phyloP scores from a whole-genome alignment of 2,797 vertebrate genomes.

The Gymnothorax reevesii region DNA sequence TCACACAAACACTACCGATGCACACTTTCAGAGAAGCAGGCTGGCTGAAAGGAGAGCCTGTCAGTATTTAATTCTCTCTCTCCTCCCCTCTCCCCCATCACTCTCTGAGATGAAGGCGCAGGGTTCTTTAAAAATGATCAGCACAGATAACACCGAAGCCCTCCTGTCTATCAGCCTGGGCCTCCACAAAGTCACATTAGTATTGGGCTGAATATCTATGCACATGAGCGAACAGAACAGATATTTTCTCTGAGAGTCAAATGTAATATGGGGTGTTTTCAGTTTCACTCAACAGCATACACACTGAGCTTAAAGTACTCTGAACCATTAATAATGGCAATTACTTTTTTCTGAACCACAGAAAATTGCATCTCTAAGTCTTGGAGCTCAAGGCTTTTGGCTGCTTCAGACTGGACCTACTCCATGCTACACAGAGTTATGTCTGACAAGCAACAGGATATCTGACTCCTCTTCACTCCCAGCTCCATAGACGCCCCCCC shows the following conservation, averaged over 20 bases:
- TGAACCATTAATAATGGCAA: not conserved
- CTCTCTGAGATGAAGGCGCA: constrained; percentile 46
- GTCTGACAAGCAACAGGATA: not conserved
- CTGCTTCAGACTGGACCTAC: not conserved
- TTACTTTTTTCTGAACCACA: not conserved
- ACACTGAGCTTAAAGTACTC: not conserved
- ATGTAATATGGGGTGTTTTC: not conserved
- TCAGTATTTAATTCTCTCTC: constrained; percentile 33
- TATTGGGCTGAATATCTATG: not conserved
- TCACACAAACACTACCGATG: not conserved
- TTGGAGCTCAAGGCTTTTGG: not conserved
- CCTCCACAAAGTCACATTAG: constrained; percentile 34
- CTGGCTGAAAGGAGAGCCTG: constrained; percentile 48
- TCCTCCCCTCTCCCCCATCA: constrained; percentile 22
- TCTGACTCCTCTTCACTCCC: not conserved
- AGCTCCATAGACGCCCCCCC: not conserved
- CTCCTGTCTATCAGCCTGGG: constrained; percentile 63
- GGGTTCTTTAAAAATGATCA: constrained; percentile 46
- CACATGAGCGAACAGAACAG: not conserved
- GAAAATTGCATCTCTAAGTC: not conserved
- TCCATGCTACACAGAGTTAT: not conserved
- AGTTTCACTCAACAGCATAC: not conserved
- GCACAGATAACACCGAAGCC: constrained; percentile 68
- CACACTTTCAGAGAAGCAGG: constrained; percentile 32
- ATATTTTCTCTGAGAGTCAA: not conserved